These are phyloP conservation scores for Cyphomyrmex costatus DNA, from an alignment of 1,140 invertebrate genomes.

Conservation along the genomic window DNA sequence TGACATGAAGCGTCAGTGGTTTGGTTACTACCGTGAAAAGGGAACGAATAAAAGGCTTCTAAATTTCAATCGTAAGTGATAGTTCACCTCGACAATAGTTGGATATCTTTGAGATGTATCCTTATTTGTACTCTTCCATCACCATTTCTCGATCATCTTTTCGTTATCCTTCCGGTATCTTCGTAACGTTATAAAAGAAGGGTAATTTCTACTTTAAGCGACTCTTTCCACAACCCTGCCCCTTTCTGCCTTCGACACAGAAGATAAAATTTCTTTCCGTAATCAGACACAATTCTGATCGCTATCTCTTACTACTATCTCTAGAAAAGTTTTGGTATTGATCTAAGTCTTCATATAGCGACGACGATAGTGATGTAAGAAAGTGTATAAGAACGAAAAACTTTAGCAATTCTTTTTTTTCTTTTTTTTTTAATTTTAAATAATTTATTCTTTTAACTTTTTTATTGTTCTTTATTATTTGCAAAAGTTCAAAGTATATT, in stretches of 20 bases:
- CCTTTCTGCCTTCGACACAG: neutral
- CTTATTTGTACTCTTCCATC: slow-evolving; percentile 24
- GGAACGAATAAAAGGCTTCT: slow-evolving; percentile 70
- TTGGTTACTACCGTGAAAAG: slow-evolving; percentile 24
- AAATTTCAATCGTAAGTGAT: slow-evolving; percentile 66
- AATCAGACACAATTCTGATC: slow-evolving; percentile 37
- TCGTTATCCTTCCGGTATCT: neutral
- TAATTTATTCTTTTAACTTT: neutral
- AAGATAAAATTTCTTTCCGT: slow-evolving; percentile 29
- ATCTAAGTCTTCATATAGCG: slow-evolving; percentile 46
- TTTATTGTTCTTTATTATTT: neutral
- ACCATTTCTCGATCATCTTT: neutral
- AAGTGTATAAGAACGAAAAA: neutral
- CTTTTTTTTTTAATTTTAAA: slow-evolving; percentile 16
- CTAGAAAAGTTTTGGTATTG: slow-evolving; percentile 58
- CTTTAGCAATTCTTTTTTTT: neutral
- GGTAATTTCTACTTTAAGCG: slow-evolving; percentile 36
- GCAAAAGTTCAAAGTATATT: neutral
- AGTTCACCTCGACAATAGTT: slow-evolving; percentile 14
- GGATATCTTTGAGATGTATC: slow-evolving; percentile 35
- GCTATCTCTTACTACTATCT: neutral
- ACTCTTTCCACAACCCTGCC: neutral
- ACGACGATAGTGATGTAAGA: neutral
- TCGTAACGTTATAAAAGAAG: slow-evolving; percentile 42
- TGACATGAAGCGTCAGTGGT: slow-evolving; percentile 12